These are phyloP conservation scores for Iphiclides podalirius DNA, from an alignment of 2,888 invertebrate species.

Conservation along the genomic window DNA sequence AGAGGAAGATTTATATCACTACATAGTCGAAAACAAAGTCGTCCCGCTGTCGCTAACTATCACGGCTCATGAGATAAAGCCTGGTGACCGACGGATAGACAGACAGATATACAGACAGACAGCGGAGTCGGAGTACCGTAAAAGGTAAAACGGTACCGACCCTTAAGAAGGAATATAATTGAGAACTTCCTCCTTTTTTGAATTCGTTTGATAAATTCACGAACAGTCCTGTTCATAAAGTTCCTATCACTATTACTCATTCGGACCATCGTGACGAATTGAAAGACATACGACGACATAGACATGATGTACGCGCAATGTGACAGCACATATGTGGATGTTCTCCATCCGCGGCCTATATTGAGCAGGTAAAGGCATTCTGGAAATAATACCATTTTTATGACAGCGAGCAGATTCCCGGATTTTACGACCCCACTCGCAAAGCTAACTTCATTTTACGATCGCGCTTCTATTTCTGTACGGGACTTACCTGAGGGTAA, in stretches of 20 bases:
- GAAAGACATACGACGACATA: not conserved
- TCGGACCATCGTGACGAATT: not conserved
- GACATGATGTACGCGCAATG: conserved; percentile 1
- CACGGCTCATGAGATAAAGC: no score
- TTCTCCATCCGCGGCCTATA: conserved; percentile 29
- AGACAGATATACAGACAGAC: no score
- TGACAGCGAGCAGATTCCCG: conserved; percentile 36
- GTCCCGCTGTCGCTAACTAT: no score
- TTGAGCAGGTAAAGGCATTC: conserved; percentile 35
- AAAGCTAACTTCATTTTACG: conserved; percentile 33
- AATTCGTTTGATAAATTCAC: not conserved
- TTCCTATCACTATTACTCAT: no score
- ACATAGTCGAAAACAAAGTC: no score
- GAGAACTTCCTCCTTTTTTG: no score
- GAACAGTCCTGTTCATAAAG: no score
- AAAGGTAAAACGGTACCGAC: no score
- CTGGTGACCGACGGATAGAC: no score
- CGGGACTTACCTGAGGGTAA: conserved; percentile 14
- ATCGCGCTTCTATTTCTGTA: conserved; percentile 29
- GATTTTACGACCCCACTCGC: conserved; percentile 36
- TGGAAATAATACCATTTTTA: conserved; percentile 36
- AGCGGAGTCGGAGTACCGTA: no score
- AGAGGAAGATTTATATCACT: no score
- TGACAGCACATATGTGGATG: conserved; percentile 13
- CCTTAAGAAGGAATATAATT: no score